phyloP scores from a whole-genome alignment of 1,140 invertebrate species.

The Oryzaephilus surinamensis region DNA sequence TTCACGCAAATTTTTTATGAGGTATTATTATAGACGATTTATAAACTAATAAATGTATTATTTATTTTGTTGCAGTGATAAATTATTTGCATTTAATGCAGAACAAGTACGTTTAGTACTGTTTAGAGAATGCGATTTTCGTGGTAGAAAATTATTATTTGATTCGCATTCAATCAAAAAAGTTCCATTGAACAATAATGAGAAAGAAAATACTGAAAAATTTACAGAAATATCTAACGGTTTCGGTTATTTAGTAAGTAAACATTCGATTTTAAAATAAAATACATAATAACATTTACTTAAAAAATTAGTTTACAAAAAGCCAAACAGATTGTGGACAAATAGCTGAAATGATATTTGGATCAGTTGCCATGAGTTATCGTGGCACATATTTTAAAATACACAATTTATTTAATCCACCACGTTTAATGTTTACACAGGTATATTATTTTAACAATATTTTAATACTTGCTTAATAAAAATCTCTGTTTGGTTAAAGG shows the following conservation, averaged over 20 bases:
- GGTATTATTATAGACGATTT: no score
- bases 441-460: no score
- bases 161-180: constrained; percentile 67
- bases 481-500: no score
- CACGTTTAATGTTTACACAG: constrained; percentile 63
- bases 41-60: no score
- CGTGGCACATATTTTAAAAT: constrained; percentile 75
- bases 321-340: constrained; percentile 57
- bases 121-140: constrained; percentile 74
- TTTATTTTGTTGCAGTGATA: constrained; percentile 30
- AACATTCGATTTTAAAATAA: not conserved
- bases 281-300: constrained; percentile 8
- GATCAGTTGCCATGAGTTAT: constrained; percentile 76
- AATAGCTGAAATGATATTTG: constrained; percentile 83
- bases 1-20: no score
- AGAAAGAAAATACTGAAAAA: constrained; percentile 26
- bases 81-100: constrained; percentile 41
- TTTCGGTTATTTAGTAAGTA: constrained; percentile 43
- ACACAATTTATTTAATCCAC: constrained; percentile 57
- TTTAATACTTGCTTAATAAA: not conserved
- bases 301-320: constrained; percentile 43
- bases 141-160: constrained; percentile 69
- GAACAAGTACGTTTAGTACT: constrained; percentile 67
- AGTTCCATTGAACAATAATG: constrained; percentile 34
- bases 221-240: constrained; percentile 43